Base-by-base conservation (phyloP, 2,113 vertebrate species). In the Boleophthalmus pectinirostris region DNA sequence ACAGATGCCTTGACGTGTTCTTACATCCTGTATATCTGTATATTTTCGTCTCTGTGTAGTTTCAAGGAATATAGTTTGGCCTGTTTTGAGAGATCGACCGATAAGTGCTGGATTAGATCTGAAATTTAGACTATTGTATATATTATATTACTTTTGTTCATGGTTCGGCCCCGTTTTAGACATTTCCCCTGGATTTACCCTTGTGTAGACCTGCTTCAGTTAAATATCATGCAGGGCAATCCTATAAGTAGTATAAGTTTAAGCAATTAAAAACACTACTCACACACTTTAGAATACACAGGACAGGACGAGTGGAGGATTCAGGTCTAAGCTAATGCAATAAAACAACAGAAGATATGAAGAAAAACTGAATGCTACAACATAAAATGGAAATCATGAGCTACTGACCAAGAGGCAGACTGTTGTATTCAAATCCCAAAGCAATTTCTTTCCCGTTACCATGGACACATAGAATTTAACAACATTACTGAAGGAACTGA, bases 401-500 rank as follows among this genome's bases (percentile, higher is more conserved):
- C 9, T 25, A 14, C 56, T 58, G 56, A 25, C 56, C 56, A 58
- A 24, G 12, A 58, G 13, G 56, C 56, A 12, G 56, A 57, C 24
- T 57, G 23, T 25, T 15, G 14, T 25, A 58, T 58, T 58, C 13
- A 58, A 58, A 58, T 58, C 56, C 56, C 56, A 25, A 58, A 58
- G 56, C 56, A 58, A 58, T 58, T 58, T 58, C 23, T 58, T 58
- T 58, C 56, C 25, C 14, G 23, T 58, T 58, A 58, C 13, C 23
- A 25, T 25, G 56, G 13, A 58, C 54, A 12, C 3, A 12, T 4
- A 25, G 10, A 13, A 9, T 58, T 15, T 58, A 15, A 56, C n/a
- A 15, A 6, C 14, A 58, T 58, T 58, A 54, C 51, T 21, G 51
- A 57, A 14, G 23, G 56, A 14, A 12, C 2, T 1, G 20, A n/a